Percentiles rank a stretch among this genome's conserved stretches.
Evolutionary conservation across 2,888 invertebrate species (phyloP).

Genomic region (Oscheius myriophilus): DNA sequence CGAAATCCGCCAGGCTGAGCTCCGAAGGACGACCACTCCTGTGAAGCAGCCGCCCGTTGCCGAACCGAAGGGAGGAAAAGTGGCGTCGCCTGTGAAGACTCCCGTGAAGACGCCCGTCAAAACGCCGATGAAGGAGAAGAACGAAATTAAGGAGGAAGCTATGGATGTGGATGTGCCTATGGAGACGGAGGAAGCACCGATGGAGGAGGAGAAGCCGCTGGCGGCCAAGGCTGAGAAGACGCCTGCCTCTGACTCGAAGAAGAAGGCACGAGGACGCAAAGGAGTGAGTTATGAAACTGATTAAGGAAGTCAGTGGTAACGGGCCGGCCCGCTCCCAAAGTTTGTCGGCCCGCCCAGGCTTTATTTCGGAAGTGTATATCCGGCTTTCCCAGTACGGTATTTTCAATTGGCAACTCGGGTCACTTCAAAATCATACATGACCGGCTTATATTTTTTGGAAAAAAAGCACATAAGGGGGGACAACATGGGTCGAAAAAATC

Average conservation of each 20-base stretch:
- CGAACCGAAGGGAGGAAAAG: neutral
- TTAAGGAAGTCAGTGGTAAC: too few relatives aligned
- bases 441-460: too few relatives aligned
- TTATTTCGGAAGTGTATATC: too few relatives aligned
- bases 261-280: neutral
- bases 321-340: too few relatives aligned
- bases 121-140: neutral
- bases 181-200: conserved; percentile 7
- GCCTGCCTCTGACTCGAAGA: neutral
- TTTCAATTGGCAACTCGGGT: too few relatives aligned
- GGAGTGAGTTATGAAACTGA: neutral
- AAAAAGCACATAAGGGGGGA: too few relatives aligned
- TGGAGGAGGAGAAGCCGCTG: conserved; percentile 7
- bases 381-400: too few relatives aligned
- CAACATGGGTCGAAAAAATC: too few relatives aligned
- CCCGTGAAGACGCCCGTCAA: conserved; percentile 16
- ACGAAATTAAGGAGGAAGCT: neutral
- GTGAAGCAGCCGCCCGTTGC: neutral
- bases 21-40: conserved; percentile 8
- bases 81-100: neutral
- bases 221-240: neutral
- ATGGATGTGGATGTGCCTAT: neutral
- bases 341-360: too few relatives aligned
- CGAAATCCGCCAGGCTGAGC: neutral
- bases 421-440: too few relatives aligned